Evolutionary conservation across 2,797 vertebrate species (phyloP).

Genomic region (Spondyliosoma cantharus): DNA sequence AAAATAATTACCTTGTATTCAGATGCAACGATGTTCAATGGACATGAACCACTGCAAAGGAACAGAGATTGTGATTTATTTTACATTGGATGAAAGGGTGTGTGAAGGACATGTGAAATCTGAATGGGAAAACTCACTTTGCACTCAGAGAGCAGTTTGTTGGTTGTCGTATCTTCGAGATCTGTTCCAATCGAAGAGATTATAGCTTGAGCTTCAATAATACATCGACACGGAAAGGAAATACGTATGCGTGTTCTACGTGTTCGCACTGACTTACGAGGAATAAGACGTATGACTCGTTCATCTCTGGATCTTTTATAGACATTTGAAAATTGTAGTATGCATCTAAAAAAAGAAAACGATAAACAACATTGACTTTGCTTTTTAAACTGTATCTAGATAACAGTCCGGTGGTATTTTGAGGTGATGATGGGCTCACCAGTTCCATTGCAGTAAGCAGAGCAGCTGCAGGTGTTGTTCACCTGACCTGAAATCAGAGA

Average conservation of each 20-base stretch:
- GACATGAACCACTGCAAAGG: conserved; percentile 49
- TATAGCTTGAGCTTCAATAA: neutral
- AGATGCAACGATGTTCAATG: conserved; percentile 5
- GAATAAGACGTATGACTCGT: neutral
- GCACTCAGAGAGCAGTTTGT: conserved; percentile 20
- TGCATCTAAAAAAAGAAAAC: conserved; percentile 62
- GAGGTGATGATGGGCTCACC: conserved; percentile 60
- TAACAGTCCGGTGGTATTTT: neutral
- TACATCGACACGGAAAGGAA: neutral
- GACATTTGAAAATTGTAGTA: conserved; percentile 73
- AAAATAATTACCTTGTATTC: conserved; percentile 62
- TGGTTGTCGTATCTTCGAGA: conserved; percentile 29
- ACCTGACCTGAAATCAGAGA: conserved; percentile 48
- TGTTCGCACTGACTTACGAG: conserved; percentile 61
- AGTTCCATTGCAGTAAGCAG: conserved; percentile 63
- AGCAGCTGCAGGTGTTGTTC: conserved; percentile 67
- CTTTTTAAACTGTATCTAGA: neutral
- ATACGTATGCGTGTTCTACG: neutral
- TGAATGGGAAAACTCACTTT: conserved; percentile 51
- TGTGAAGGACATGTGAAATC: neutral
- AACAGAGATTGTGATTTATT: conserved; percentile 16
- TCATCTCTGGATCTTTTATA: neutral
- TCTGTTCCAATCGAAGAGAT: conserved; percentile 46
- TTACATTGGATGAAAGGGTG: neutral
- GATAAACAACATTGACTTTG: neutral